phyloP scores from a whole-genome alignment of 2,888 invertebrate genomes.

The Selenia dentaria region DNA sequence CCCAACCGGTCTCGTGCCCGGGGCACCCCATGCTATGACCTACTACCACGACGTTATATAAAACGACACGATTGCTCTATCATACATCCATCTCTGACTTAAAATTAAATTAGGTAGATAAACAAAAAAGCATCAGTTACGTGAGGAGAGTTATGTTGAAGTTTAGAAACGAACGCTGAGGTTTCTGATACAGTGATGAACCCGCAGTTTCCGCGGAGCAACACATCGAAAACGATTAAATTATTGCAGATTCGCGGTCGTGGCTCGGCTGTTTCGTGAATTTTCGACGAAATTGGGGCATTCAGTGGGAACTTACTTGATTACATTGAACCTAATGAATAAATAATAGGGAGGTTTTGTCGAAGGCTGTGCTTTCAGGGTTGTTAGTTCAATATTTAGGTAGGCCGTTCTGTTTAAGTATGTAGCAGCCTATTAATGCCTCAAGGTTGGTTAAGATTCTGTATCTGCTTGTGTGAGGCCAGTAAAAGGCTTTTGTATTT shows the following conservation, averaged over 20 bases:
- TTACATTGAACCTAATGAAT: slow-evolving; percentile 66
- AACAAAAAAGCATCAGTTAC: no score
- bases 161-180: slow-evolving; percentile 19
- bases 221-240: slow-evolving; percentile 77
- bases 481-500: slow-evolving; percentile 1
- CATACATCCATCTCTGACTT: slow-evolving; percentile 42
- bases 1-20: slow-evolving; percentile 69
- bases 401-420: slow-evolving; percentile 26
- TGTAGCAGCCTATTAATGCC: slow-evolving; percentile 29
- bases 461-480: slow-evolving; percentile 10
- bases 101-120: background rate
- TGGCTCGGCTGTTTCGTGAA: slow-evolving; percentile 62
- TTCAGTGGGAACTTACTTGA: slow-evolving; percentile 65
- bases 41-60: slow-evolving; percentile 42
- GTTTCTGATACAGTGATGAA: slow-evolving; percentile 50
- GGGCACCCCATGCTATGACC: slow-evolving; percentile 70
- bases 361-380: slow-evolving; percentile 40
- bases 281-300: slow-evolving; percentile 68
- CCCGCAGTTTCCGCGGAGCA: slow-evolving; percentile 66
- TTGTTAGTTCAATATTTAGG: slow-evolving; percentile 41
- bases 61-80: slow-evolving; percentile 33
- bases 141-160: no score
- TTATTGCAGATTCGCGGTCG: slow-evolving; percentile 74
- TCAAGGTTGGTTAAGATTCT: slow-evolving; percentile 17
- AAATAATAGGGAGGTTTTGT: slow-evolving; percentile 60